Base-by-base conservation (phyloP, 2,888 invertebrate species). In the Mystacides longicornis region DNA sequence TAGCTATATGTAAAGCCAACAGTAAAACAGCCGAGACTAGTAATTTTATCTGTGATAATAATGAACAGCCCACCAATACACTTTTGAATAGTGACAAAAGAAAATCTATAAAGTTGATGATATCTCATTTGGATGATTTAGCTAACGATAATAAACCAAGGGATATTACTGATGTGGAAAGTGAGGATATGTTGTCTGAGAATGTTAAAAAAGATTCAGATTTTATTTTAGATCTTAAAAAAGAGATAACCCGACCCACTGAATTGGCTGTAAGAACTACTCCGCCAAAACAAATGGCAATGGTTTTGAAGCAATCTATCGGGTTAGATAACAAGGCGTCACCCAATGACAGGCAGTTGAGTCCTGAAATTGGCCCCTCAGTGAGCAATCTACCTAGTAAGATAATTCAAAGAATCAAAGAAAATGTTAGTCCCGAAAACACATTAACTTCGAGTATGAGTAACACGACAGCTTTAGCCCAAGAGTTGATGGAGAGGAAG, bases 361-460 rank as follows among this genome's bases (percentile, higher is more conserved):
- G 74, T 58, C 72, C 74, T 0, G 76, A 76, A 11, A 65, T 67
- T 0, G 74, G 74, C 1, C 73, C 72, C 1, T 62, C 74, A 0
- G 69, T 76, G 1, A 75, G 79, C 45, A 77, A 77, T 63, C 69
- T 82, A 54, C 79, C 81, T 0, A 74, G 71, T 50, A 79, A 80
- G 65, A 69, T 81, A 3, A 80, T 81, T 50, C 67, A 77, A 62
- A 79, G 79, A 3, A 80, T 82, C 14, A 82, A 82, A 67, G 82
- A 82, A 63, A 82, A 82, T 63, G 81, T 81, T 1, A 81, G 81
- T 55, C 82, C 82, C 0, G 81, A 82, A 62, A 81, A 82, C 53
- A 82, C 81, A 1, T 58, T 77, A 7, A 77, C 74, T 0, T 71
- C 74, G 0, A 74, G 71, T 50, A 72, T 73, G 68, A 71, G 70